Conservation (phyloP, 92 coral and sea anemone species). For the Pocillopora grandis region DNA sequence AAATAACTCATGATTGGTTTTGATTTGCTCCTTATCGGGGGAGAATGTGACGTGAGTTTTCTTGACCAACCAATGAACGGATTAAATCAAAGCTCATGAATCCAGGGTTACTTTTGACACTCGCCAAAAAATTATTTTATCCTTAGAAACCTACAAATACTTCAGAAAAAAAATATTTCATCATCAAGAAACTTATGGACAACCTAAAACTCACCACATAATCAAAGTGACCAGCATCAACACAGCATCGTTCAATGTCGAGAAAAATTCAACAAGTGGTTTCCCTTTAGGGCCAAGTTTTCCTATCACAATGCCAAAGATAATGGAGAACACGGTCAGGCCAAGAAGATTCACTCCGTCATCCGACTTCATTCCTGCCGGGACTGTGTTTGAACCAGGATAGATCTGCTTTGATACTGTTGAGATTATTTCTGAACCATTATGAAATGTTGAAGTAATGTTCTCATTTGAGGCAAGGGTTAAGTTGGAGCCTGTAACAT, state of each 20-base stretch:
- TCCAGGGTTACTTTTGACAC: too few relatives aligned
- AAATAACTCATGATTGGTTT: too few relatives aligned
- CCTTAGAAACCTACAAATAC: not conserved
- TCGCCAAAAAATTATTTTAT: too few relatives aligned
- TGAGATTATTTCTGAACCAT: constrained; percentile 57
- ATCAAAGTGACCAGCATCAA: constrained; percentile 72
- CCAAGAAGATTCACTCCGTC: constrained; percentile 38
- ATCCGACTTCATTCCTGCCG: constrained; percentile 38
- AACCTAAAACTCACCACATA: constrained; percentile 65
- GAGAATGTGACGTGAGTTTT: too few relatives aligned
- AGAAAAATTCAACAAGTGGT: constrained; percentile 70
- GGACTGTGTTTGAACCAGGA: constrained; percentile 36
- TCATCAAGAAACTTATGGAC: not conserved
- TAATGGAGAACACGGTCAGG: constrained; percentile 71
- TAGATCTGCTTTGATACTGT: constrained; percentile 40
- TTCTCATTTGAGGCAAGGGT: not conserved
- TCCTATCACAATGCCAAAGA: constrained; percentile 76
- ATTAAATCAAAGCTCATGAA: too few relatives aligned
- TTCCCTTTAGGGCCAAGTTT: constrained; percentile 80
- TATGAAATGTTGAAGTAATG: constrained; percentile 22
- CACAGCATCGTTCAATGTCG: constrained; percentile 68
- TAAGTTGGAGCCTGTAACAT: constrained; percentile 31
- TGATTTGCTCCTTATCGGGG: too few relatives aligned
- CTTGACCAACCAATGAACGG: too few relatives aligned
- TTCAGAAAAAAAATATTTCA: not conserved